Evolutionary conservation across 1,140 invertebrate genomes (phyloP).

Genomic region (Drosophila kohkoa): DNA sequence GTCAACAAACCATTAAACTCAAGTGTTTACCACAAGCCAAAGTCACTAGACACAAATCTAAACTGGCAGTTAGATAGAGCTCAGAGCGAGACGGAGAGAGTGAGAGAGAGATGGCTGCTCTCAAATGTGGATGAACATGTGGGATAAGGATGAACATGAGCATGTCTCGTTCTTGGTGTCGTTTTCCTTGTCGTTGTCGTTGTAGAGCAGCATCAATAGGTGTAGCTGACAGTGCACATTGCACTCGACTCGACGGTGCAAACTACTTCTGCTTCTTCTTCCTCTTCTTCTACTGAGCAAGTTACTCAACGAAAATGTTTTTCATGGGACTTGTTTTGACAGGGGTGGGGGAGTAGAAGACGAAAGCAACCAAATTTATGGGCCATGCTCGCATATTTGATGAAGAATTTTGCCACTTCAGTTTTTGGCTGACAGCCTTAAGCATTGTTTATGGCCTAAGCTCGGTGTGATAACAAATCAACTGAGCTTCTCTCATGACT

Average conservation of each 20-base stretch:
- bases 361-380: not conserved
- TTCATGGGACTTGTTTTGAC: not conserved
- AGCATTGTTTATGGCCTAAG: conserved; percentile 10
- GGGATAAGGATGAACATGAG: conserved; percentile 11
- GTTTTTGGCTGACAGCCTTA: conserved; percentile 35
- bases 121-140: conserved; percentile 13
- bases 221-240: conserved; percentile 35
- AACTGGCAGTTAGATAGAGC: conserved; percentile 77
- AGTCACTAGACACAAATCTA: conserved; percentile 82
- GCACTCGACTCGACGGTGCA: conserved; percentile 19
- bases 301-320: conserved; percentile 8
- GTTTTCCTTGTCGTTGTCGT: conserved; percentile 6
- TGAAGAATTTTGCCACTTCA: conserved; percentile 39
- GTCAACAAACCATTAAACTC: conserved; percentile 83
- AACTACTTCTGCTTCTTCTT: conserved; percentile 18
- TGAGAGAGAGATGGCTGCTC: not conserved
- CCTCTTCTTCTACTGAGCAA: not conserved
- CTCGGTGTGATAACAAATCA: conserved; percentile 5
- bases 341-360: not conserved
- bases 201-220: conserved; percentile 36
- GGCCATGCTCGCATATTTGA: conserved; percentile 33
- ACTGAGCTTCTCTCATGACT: not conserved
- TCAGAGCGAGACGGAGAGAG: not conserved
- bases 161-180: not conserved
- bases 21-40: conserved; percentile 79